Evolutionary conservation across 37 sponge, comb jelly and placozoan species (phyloP), one percentile per base, ranked within the genome.

Genomic region (Aplysina aerophoba): DNA sequence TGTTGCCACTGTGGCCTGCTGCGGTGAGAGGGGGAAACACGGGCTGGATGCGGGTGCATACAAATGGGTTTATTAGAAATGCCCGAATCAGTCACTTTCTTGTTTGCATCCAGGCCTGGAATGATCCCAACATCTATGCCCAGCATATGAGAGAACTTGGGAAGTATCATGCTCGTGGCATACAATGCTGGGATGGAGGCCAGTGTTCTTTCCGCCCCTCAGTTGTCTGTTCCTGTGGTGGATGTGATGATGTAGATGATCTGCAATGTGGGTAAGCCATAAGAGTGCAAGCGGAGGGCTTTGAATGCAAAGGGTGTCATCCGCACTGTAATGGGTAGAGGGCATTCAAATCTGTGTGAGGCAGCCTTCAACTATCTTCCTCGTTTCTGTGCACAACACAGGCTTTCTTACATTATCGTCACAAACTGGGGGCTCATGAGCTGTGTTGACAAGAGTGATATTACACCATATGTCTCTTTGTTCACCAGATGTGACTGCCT

Each of bases 351-450:
- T 33, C 11, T 27, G 55, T 15, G 58, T 14, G 40, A 36, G 17
- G 83, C 67, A 24, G 83, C 59, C 59, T 58, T 58, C 20, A 44
- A 40, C 62, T 17, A 37, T 12, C 34, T 15, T 21, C 11, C 58
- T 56, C 30, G 4, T 19, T 15, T 86, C 56, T 13, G 69, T 68
- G 13, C 38, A 21, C 11, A 85, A 6, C 28, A 16, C 19, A 15
- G 59, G 15, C 59, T 58, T 19, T 58, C 59, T 20, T 58, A 58
- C 19, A 58, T 58, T 20, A 58, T 19, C 15, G 17, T 58, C 59
- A 58, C 59, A 58, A 58, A 58, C 59, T 58, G 59, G 59, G 59
- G 59, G 19, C 59, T 58, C 59, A 58, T 58, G 59, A 58, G 59
- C 59, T 58, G 59, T 58, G n/a, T n/a, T 19, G 15, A 58, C 59